These are phyloP conservation scores for Scaptomyza hsui DNA, from an alignment of 1,140 invertebrate species.

Conservation along the genomic window DNA sequence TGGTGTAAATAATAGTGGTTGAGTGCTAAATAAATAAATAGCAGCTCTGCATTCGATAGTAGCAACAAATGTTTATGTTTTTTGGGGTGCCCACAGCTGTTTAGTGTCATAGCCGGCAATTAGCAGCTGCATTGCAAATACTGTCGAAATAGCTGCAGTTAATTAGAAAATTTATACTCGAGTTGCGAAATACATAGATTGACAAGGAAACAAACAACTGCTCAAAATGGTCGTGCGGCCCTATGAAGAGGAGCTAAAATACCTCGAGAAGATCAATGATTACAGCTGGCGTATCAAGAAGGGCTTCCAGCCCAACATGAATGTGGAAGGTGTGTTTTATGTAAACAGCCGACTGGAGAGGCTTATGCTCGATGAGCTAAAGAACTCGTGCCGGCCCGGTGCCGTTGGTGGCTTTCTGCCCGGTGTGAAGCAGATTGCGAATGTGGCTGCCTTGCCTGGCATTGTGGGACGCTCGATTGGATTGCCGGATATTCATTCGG, in stretches of 20 bases:
- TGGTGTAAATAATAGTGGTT: neutral
- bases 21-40: neutral
- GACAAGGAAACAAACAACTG: neutral
- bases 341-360: constrained; percentile 97
- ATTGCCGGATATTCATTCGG: constrained; percentile 99
- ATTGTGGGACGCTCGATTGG: constrained; percentile 97
- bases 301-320: constrained; percentile 99
- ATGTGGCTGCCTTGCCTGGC: constrained; percentile 99
- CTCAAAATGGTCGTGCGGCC: constrained; percentile 93
- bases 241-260: constrained; percentile 97
- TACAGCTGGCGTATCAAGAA: constrained; percentile 98
- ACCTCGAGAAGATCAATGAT: constrained; percentile 94
- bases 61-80: neutral
- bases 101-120: constrained; percentile 13
- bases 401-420: constrained; percentile 98
- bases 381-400: constrained; percentile 94
- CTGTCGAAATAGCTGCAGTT: constrained; percentile 44
- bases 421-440: constrained; percentile 99
- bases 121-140: constrained; percentile 27
- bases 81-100: constrained; percentile 2
- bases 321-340: constrained; percentile 99
- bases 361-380: constrained; percentile 98
- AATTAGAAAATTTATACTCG: neutral
- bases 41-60: neutral
- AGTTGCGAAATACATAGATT: neutral